Conservation (phyloP, 2,797 vertebrate genomes). For the Netta rufina region DNA sequence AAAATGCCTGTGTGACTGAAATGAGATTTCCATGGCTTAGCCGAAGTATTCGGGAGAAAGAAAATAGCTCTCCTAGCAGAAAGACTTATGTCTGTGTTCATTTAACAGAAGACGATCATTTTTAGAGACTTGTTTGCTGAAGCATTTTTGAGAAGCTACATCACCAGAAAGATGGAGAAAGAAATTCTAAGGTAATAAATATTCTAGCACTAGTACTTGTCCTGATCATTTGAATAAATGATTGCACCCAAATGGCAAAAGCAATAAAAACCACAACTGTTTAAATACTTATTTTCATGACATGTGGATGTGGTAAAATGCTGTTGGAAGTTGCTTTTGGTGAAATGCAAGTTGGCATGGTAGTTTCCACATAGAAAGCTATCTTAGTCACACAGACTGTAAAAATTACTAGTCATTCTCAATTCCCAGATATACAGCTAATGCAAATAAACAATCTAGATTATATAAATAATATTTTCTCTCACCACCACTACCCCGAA, state of each 20-base stretch:
- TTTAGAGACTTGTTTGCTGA: not conserved
- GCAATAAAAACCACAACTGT: rapidly evolving
- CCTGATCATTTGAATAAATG: not conserved
- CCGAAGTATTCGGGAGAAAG: not conserved
- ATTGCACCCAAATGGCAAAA: not conserved
- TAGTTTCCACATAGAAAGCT: not conserved
- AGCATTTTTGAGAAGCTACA: not conserved
- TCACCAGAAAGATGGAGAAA: not conserved
- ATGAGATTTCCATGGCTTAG: not conserved
- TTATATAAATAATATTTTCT: not conserved
- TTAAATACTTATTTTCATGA: not conserved
- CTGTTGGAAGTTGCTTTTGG: not conserved
- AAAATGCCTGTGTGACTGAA: not conserved
- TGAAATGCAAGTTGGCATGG: not conserved
- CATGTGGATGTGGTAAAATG: not conserved
- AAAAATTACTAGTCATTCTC: not conserved
- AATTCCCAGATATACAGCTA: not conserved
- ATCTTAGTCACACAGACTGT: not conserved
- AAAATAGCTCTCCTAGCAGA: not conserved
- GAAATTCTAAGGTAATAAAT: not conserved
- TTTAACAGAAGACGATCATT: not conserved
- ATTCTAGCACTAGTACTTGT: not conserved
- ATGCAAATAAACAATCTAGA: not conserved
- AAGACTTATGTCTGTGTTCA: not conserved
- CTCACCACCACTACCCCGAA: too few relatives aligned